Evolutionary conservation across 1,140 invertebrate species (phyloP), one percentile per base, ranked within the genome.

Genomic region (Cotesia vestalis): DNA sequence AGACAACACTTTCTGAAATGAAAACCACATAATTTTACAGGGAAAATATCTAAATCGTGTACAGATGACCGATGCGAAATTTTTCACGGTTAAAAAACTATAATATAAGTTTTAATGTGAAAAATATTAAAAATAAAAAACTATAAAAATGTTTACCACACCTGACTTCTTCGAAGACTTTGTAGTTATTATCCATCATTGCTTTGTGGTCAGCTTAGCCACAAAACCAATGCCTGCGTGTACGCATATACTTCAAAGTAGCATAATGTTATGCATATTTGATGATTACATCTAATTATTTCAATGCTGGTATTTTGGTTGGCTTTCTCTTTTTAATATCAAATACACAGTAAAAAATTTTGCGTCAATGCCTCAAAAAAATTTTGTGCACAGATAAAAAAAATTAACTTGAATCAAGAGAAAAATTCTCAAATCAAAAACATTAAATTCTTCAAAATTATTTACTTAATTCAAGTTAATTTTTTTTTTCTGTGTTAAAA

Each of bases 181-280:
- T 71, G 27, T 62, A 71, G 69, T 71, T 63, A 71, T 71, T 71
- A 71, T 71, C 59, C 69, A 60, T 60, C 69, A 71, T 71, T 71
- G 60, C 61, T 62, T 51, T 71, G 69, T 71, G 69, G 69, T 71
- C 59, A 51, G 35, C 17, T 35, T 53, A 71, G 69, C 69, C 69
- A 60, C 69, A 63, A 63, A 62, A 62, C 27, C 60, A n/a, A 63
- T 63, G 38, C 60, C 69, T 61, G 38, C 61, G 51, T 63, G 46
- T 71, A 62, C 61, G 51, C 69, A 71, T 46, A 46, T 71, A 60
- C 60, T 53, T 63, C 40, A 27, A 59, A 71, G 51, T 71, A 63
- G 20, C 38, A 53, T 62, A 34, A 40, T 20, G 55, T 53, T 61
- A 71, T 71, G 59, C 51, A 20, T 63, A 64, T 64, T 64, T 20